These are phyloP conservation scores for Acrocephalus arundinaceus DNA, from an alignment of 2,113 vertebrate species.

Conservation along the genomic window DNA sequence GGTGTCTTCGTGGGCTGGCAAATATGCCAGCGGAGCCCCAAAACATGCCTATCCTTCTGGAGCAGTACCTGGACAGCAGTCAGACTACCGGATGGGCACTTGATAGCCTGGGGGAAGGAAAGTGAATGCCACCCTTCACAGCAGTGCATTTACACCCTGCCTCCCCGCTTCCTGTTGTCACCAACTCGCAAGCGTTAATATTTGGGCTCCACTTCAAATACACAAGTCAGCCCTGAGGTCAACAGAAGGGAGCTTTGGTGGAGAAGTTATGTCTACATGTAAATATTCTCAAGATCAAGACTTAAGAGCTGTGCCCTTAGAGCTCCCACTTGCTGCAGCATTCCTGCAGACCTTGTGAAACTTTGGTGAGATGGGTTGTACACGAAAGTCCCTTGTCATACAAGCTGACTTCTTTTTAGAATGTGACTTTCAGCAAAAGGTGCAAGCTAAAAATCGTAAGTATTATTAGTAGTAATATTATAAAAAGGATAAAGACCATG, in stretches of 20 bases:
- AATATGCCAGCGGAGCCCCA: not conserved
- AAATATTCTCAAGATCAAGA: not conserved
- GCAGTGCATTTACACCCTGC: not conserved
- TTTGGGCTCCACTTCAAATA: not conserved
- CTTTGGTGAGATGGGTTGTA: not conserved
- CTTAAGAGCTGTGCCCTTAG: not conserved
- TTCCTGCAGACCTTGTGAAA: not conserved
- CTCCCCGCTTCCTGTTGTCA: not conserved
- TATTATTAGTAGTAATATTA: not conserved
- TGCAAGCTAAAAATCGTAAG: not conserved
- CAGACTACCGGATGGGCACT: not conserved
- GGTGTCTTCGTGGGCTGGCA: not conserved
- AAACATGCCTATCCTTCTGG: not conserved
- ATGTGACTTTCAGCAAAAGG: not conserved
- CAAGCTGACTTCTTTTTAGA: not conserved
- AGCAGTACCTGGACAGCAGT: not conserved
- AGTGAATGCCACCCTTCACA: not conserved
- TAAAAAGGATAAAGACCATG: not conserved
- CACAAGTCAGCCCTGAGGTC: not conserved
- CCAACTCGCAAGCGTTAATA: accelerated
- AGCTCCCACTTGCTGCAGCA: not conserved
- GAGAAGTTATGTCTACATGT: not conserved
- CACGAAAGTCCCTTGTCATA: not conserved
- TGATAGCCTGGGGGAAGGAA: not conserved
- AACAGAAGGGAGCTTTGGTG: not conserved